Evolutionary conservation across 2,888 invertebrate species (phyloP).

Genomic region (Griposia aprilina): DNA sequence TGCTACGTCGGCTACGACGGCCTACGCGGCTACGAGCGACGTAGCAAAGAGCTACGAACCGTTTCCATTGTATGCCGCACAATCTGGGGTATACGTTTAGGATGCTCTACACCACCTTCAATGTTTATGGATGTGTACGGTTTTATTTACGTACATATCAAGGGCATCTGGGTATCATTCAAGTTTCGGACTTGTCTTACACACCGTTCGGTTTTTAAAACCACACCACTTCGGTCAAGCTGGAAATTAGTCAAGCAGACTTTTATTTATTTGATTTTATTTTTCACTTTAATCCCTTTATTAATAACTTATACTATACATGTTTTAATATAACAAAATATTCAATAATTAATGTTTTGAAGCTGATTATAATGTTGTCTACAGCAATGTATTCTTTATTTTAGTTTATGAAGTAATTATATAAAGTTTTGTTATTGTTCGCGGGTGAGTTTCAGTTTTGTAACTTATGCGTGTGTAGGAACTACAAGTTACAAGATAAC

Average conservation of each 20-base stretch:
- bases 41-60: conserved; percentile 41
- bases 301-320: neutral
- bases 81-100: neutral
- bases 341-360: neutral
- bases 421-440: conserved; percentile 42
- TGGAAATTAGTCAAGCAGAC: neutral
- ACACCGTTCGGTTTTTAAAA: neutral
- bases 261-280: neutral
- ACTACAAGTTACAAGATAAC: conserved; percentile 38
- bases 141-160: neutral
- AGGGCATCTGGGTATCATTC: neutral
- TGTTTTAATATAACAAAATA: neutral
- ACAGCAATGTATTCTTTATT: conserved; percentile 4
- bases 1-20: conserved; percentile 31
- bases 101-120: neutral
- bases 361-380: neutral
- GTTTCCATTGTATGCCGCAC: neutral
- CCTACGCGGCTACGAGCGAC: conserved; percentile 32
- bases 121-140: neutral
- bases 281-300: no score
- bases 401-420: conserved; percentile 19
- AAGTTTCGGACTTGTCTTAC: neutral
- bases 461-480: conserved; percentile 37
- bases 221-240: neutral
- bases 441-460: conserved; percentile 15